Evolutionary conservation across 2,113 vertebrate species (phyloP), one percentile per base, ranked within the genome.

Genomic region (Zosterops pallidus): DNA sequence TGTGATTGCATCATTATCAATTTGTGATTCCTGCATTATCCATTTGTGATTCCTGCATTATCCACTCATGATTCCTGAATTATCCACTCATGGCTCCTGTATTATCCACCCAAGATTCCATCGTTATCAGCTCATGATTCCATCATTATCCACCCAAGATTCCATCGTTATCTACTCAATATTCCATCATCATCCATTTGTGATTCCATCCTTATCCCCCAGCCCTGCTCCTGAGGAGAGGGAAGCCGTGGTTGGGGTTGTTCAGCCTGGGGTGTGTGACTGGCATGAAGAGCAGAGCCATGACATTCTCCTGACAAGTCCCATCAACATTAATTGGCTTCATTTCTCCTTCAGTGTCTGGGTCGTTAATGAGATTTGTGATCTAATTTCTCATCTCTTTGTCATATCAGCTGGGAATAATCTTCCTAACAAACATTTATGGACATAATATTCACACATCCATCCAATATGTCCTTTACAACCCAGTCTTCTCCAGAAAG

Each of bases 371-470:
- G 96, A 96, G 91, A 85, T 91, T 90, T 92, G 82, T 92, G 89
- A 90, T 87, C 90, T 90, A 62, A 95, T 92, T 90, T 69, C 79
- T 95, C 91, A 72, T 83, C 77, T 85, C 93, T 91, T 91, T 94
- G 89, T 92, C 93, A 14, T 2, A 82, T 62, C 86, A 80, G 70
- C 25, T 79, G 89, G 84, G 87, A 74, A 89, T 95, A 72, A 94
- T 95, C 88, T 92, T 89, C 82, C 91, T 91, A 95, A 95, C 95
- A 94, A 97, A 97, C 95, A 95, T 93, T 94, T 95, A 95, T 67
- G 91, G 92, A 68, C 74, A 52, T 75, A 53, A 95, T 91, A 82
- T 63, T 44, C 89, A 42, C 83, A 65, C 59, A 39, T 84, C 69
- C 70, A 69, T 81, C 12, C 0, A 31, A 47, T 9, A 1, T 0